Base-by-base conservation (phyloP, 2,888 invertebrate species). In the Stenodema calcarata region DNA sequence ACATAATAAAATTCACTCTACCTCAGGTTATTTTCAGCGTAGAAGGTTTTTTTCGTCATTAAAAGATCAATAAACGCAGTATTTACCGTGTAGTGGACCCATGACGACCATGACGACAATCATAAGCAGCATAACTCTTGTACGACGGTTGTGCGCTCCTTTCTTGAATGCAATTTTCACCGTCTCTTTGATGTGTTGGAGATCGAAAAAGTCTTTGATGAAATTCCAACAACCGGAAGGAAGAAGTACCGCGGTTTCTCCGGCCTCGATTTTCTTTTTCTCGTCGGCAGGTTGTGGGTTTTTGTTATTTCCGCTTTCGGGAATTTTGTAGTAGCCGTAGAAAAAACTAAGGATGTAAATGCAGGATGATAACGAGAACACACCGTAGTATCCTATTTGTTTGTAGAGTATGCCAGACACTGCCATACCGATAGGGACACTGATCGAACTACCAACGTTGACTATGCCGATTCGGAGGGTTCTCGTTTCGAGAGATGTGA, bases 341-440 rank as follows among this genome's bases (percentile, higher is more conserved):
- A 94, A 91, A 90, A 96, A 94, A 87, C 95, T 94, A 88, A 96
- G 90, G 42, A 96, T 91, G 90, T 96, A 96, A 89, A 96, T 92
- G 1, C 93, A 92, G 0, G 95, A 95, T 89, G 96, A 95, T 87
- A 96, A 93, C 6, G 95, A 93, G 90, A 96, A 96, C 16, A 96
- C 95, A 73, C 96, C 96, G 90, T 96, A 96, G 90, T 96, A 94
- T 16, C 90, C 90, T 35, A 90, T 89, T 84, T 89, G 86, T 76
- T 89, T 88, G 87, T 89, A 90, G 88, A 97, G 92, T 84, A 97
- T 94, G 0, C 97, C 98, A 90, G 97, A 97, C 3, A 96, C 92
- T 6, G 97, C 96, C 90, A 96, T 95, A n/a, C 98, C 98, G 12
- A 97, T 93, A 0, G 97, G 97, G 86, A 97, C 95, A 30, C 97